phyloP scores from a whole-genome alignment of 2,113 vertebrate species.

The Peromyscus maniculatus region DNA sequence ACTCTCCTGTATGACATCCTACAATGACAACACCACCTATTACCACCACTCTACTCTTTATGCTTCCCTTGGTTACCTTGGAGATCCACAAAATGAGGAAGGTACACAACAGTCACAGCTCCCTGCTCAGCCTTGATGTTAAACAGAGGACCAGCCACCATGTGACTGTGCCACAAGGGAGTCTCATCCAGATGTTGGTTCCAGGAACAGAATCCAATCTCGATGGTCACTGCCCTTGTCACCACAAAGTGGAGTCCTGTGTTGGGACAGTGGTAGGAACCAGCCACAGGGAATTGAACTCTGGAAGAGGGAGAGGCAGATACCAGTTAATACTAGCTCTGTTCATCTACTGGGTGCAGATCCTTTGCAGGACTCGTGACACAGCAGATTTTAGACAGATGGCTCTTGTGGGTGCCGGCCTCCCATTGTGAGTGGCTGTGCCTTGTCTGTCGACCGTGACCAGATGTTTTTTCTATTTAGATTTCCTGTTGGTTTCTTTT shows the following conservation, averaged over 20 bases:
- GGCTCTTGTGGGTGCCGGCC: no score
- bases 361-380: no score
- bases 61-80: slow-evolving; percentile 23
- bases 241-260: slow-evolving; percentile 57
- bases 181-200: no score
- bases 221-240: no score
- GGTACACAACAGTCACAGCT: neutral
- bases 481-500: no score
- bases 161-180: no score
- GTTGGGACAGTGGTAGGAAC: slow-evolving; percentile 66
- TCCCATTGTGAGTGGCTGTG: no score
- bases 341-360: neutral
- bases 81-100: slow-evolving; percentile 75
- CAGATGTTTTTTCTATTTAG: no score
- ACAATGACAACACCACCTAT: neutral
- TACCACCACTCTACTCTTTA: no score
- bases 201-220: no score
- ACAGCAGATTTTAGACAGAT: neutral
- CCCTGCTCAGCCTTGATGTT: neutral
- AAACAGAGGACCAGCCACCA: no score
- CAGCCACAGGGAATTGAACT: neutral
- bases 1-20: neutral
- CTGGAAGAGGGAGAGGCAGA: slow-evolving; percentile 44
- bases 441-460: no score
- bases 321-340: neutral